Evolutionary conservation across 2,888 invertebrate species (phyloP).

Genomic region (Dicyrtoma fusca): DNA sequence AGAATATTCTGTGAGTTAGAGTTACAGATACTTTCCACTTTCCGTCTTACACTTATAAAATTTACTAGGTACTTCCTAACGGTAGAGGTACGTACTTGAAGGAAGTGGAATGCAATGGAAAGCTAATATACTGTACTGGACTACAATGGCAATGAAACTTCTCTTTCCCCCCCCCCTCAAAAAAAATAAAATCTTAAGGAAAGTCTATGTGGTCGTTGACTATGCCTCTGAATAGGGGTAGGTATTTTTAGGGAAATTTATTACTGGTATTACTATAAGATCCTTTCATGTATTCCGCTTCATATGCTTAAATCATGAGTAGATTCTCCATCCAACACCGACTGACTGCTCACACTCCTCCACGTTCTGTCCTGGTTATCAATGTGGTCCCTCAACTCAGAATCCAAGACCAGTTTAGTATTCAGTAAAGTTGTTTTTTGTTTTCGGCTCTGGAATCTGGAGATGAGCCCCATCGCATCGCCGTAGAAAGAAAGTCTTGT

Average conservation of each 20-base stretch:
- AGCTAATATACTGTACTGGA: too few species aligned
- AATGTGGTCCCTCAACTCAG: too few species aligned
- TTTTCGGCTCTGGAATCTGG: neutral
- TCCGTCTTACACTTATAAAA: too few species aligned
- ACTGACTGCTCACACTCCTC: too few species aligned
- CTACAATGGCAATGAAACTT: too few species aligned
- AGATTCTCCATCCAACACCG: too few species aligned
- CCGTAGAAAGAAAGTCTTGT: neutral
- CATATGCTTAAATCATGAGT: slow-evolving; percentile 20
- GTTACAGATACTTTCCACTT: too few species aligned
- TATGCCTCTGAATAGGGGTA: neutral
- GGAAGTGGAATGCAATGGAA: too few species aligned
- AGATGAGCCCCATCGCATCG: neutral
- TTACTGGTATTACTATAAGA: slow-evolving; percentile 14
- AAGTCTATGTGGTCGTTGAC: neutral
- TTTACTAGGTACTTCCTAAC: too few species aligned
- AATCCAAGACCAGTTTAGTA: neutral
- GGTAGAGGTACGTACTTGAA: too few species aligned
- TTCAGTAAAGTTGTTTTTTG: neutral
- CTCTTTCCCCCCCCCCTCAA: neutral
- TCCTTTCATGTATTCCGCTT: slow-evolving; percentile 15
- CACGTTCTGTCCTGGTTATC: too few species aligned
- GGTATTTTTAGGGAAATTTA: slow-evolving; percentile 22
- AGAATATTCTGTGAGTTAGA: too few species aligned
- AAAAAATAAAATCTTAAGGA: neutral